Evolutionary conservation across 2,797 vertebrate genomes (phyloP).

Genomic region (Pteropus rufus): DNA sequence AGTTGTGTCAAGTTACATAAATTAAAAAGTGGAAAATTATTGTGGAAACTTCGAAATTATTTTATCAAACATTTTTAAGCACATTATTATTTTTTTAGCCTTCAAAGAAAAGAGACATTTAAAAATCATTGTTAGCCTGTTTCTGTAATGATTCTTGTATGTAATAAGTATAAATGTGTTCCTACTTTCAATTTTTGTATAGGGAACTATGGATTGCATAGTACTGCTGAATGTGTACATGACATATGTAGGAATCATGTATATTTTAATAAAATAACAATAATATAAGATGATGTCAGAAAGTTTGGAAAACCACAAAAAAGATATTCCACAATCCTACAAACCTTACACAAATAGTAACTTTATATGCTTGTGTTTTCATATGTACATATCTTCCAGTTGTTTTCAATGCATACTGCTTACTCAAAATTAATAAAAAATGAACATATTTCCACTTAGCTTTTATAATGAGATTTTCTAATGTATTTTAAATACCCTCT

Average conservation of each 20-base stretch:
- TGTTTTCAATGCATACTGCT: not conserved
- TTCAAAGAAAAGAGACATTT: not conserved
- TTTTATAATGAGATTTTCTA: not conserved
- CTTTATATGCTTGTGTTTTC: not conserved
- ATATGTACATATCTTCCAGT: not conserved
- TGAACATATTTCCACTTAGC: not conserved
- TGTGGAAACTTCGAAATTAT: not conserved
- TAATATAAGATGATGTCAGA: not conserved
- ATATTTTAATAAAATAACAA: not conserved
- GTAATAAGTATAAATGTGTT: not conserved
- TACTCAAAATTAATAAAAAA: not conserved
- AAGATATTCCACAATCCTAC: not conserved
- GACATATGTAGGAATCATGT: not conserved
- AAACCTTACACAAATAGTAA: not conserved
- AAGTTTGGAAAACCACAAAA: not conserved
- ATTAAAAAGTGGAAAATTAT: not conserved
- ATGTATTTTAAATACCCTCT: not conserved
- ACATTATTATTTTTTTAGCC: not conserved
- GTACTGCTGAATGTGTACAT: not conserved
- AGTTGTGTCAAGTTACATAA: not conserved
- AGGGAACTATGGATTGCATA: not conserved
- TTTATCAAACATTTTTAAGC: not conserved
- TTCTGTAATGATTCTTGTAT: not conserved
- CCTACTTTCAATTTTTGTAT: not conserved
- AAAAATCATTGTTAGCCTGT: not conserved